Percentiles rank a stretch among this genome's conserved stretches.
These are phyloP conservation scores for Pica pica DNA, from an alignment of 2,113 vertebrate genomes.

Conservation along the genomic window DNA sequence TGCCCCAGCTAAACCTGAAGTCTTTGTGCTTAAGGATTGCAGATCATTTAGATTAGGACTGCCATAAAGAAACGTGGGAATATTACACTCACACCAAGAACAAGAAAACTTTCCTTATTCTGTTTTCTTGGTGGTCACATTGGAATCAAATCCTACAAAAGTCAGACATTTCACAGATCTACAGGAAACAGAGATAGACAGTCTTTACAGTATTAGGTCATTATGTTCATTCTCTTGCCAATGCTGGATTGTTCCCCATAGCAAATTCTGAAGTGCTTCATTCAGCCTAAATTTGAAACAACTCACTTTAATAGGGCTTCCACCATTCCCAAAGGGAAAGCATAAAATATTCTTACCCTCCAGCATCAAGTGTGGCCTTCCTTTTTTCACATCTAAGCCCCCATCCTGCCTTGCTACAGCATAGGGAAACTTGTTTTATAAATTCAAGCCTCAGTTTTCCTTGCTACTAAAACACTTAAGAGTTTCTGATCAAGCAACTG, in stretches of 20 bases:
- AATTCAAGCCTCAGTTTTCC: neutral
- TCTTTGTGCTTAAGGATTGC: neutral
- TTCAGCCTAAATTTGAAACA: slow-evolving; percentile 10
- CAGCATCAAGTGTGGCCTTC: neutral
- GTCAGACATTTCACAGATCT: slow-evolving; percentile 14
- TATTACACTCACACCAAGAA: slow-evolving; percentile 1
- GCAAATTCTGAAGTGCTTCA: neutral
- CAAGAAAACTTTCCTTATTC: neutral
- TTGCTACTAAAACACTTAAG: neutral
- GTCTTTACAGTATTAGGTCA: slow-evolving; percentile 32
- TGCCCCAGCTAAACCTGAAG: slow-evolving; percentile 35
- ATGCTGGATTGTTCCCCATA: neutral
- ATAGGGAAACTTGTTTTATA: neutral
- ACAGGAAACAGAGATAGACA: slow-evolving; percentile 27
- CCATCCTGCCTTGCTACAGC: neutral
- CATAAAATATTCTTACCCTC: neutral
- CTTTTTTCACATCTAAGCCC: neutral
- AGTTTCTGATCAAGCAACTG: neutral
- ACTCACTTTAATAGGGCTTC: neutral
- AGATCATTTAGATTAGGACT: slow-evolving; percentile 19
- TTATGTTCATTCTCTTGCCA: neutral
- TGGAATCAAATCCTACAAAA: slow-evolving; percentile 39
- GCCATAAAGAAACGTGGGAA: slow-evolving; percentile 28
- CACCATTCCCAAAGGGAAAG: neutral
- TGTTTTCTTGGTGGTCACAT: slow-evolving; percentile 22